Evolutionary conservation across 2,113 vertebrate genomes (phyloP).

Genomic region (Campylorhamphus procurvoides): DNA sequence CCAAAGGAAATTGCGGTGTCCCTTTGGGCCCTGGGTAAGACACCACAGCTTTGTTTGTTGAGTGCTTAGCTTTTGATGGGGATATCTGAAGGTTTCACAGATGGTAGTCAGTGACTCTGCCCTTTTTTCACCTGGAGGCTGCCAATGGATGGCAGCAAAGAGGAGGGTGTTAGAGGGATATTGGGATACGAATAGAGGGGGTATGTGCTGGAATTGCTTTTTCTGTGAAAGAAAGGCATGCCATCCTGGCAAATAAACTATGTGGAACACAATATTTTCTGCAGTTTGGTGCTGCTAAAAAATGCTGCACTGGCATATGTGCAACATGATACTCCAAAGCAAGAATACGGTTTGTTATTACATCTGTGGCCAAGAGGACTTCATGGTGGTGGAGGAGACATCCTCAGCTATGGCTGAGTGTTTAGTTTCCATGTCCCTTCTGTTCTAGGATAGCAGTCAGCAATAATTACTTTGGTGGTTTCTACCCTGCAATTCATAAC

Average conservation of each 20-base stretch:
- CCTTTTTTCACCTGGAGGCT: constrained; percentile 13
- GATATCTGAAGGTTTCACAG: constrained; percentile 46
- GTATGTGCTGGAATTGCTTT: not conserved
- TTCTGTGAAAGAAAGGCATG: not conserved
- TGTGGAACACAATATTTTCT: not conserved
- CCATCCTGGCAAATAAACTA: not conserved
- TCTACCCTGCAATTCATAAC: constrained; percentile 47
- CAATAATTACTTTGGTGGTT: constrained; percentile 49
- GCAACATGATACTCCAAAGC: constrained; percentile 26
- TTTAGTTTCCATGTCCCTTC: constrained; percentile 53
- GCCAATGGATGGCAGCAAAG: constrained; percentile 61
- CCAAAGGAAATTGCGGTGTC: constrained; percentile 54
- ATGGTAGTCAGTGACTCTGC: constrained; percentile 3
- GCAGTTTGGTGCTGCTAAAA: constrained; percentile 18
- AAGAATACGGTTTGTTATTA: constrained; percentile 15
- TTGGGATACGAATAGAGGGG: not conserved
- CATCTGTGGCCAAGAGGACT: constrained; percentile 27
- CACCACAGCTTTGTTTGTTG: constrained; percentile 59
- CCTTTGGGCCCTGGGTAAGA: constrained; percentile 48
- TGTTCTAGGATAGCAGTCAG: constrained; percentile 46
- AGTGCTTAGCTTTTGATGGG: constrained; percentile 40
- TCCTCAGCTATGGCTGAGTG: constrained; percentile 24
- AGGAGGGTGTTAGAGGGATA: not conserved
- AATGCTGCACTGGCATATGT: constrained; percentile 42
- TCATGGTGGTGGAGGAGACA: not conserved